These are phyloP conservation scores for Micoletzkya japonica DNA, from an alignment of 2,888 invertebrate species.

Conservation along the genomic window DNA sequence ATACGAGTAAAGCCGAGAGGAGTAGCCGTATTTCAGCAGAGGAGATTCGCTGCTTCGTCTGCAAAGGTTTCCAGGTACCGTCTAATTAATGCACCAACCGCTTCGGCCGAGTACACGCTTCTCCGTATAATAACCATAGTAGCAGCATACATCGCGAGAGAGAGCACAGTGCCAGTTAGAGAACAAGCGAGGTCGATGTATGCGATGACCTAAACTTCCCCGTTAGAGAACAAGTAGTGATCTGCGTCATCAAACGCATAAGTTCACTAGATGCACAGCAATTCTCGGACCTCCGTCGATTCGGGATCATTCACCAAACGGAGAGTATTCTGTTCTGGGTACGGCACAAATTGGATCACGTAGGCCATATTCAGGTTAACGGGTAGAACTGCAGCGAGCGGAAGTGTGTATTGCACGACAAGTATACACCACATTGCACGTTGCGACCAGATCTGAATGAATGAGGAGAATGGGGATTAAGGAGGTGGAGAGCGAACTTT, in stretches of 20 bases:
- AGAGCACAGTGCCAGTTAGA: conserved; percentile 10
- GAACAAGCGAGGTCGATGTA: conserved; percentile 17
- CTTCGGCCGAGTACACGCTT: conserved; percentile 1
- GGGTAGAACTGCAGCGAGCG: conserved; percentile 27
- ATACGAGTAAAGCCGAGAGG: conserved; percentile 19
- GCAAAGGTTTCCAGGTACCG: background rate
- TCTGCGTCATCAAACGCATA: too few relatives aligned
- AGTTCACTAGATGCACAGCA: too few relatives aligned
- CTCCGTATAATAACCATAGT: conserved; percentile 15
- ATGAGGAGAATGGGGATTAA: too few relatives aligned
- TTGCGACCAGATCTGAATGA: conserved; percentile 26
- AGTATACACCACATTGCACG: conserved; percentile 7
- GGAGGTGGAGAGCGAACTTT: too few relatives aligned
- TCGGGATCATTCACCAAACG: conserved; percentile 29
- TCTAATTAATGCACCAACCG: background rate
- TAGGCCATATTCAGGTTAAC: conserved; percentile 25
- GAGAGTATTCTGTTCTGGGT: conserved; percentile 20
- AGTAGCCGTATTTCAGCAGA: conserved; percentile 19
- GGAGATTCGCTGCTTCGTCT: background rate
- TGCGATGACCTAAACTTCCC: conserved; percentile 24
- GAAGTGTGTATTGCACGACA: conserved; percentile 30
- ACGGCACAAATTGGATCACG: conserved; percentile 2
- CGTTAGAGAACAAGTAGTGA: background rate
- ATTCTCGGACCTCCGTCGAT: conserved; percentile 30
- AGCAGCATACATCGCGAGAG: conserved; percentile 20